phyloP scores from a whole-genome alignment of 2,113 vertebrate genomes.

The Gobiocypris rarus region DNA sequence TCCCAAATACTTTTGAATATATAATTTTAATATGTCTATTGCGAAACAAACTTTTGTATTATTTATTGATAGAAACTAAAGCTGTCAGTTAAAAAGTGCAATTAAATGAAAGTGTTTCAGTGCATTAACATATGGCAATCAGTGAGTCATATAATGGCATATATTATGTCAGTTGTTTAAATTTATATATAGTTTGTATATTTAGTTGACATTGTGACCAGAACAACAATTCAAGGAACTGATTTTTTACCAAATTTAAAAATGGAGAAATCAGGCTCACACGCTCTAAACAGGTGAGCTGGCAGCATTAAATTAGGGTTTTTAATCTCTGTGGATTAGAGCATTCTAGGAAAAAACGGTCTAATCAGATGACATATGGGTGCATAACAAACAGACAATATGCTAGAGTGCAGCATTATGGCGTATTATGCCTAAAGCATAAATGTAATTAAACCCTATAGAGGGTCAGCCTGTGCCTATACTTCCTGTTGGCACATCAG shows the following conservation, averaged over 20 bases:
- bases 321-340: slow-evolving; percentile 30
- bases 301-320: slow-evolving; percentile 11
- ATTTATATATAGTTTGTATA: background rate
- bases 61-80: too few species aligned
- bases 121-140: background rate
- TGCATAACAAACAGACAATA: slow-evolving; percentile 37
- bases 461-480: background rate
- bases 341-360: slow-evolving; percentile 18
- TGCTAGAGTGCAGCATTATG: slow-evolving; percentile 11
- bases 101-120: background rate
- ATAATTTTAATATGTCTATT: background rate
- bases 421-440: background rate
- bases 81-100: background rate
- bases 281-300: background rate
- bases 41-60: too few species aligned
- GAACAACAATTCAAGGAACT: slow-evolving; percentile 5
- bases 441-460: slow-evolving; percentile 28
- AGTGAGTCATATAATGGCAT: background rate
- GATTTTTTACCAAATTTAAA: background rate
- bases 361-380: slow-evolving; percentile 44
- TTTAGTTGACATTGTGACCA: background rate
- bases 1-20: background rate
- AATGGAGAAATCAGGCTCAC: background rate
- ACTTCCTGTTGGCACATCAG: background rate
- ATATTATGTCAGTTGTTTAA: too few species aligned